A percentile compares a stretch with the other conserved stretches of the same genome.
Evolutionary conservation across 2,113 vertebrate species (phyloP).

Genomic region (Macroglossus sobrinus): DNA sequence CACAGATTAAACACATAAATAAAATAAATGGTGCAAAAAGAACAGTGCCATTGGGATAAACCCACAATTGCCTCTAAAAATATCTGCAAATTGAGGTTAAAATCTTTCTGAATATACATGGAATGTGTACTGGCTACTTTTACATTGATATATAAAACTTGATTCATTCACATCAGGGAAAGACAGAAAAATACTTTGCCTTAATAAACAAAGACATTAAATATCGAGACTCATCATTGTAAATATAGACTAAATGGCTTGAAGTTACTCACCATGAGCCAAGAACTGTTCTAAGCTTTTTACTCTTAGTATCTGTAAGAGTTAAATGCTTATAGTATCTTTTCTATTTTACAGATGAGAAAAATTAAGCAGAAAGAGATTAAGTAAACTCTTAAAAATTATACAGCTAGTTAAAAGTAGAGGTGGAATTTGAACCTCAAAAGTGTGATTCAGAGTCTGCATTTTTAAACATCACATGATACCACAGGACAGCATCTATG

Average conservation of each 20-base stretch:
- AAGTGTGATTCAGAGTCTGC: neutral
- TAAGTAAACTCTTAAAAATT: neutral
- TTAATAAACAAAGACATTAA: neutral
- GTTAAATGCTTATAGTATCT: neutral
- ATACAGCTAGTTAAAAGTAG: neutral
- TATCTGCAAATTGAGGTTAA: neutral
- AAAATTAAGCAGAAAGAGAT: neutral
- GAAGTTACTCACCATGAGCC: neutral
- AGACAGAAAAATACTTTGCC: neutral
- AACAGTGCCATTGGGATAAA: neutral
- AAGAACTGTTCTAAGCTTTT: too few species aligned
- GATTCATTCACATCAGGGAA: neutral
- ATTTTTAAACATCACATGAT: neutral
- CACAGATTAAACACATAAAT: slow-evolving; percentile 56
- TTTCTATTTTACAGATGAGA: neutral
- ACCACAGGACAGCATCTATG: neutral
- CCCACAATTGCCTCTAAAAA: neutral
- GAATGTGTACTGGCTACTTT: neutral
- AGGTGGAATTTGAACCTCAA: neutral
- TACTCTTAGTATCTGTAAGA: neutral
- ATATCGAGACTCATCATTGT: neutral
- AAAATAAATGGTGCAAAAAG: slow-evolving; percentile 34
- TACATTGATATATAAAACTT: neutral
- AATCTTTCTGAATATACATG: neutral
- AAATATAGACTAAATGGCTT: neutral